Evolutionary conservation across 2,888 invertebrate genomes (phyloP).

Genomic region (Agrotis clavis): DNA sequence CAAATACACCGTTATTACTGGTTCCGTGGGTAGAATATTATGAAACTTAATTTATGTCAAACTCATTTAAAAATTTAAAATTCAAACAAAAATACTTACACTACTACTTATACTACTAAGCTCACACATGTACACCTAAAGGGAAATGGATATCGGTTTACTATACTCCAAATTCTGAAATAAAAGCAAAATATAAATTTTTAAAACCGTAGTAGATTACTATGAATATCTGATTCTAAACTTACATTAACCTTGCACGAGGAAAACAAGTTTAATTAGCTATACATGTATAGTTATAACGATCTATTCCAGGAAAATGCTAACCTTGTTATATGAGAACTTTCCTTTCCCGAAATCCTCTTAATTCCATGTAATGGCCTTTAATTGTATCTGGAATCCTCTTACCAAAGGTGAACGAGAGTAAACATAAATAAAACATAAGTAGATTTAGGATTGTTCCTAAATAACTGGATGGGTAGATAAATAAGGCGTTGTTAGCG

Average conservation of each 20-base stretch:
- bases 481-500: background rate
- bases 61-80: too few relatives aligned
- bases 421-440: conserved; percentile 48
- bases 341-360: conserved; percentile 33
- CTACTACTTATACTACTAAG: too few relatives aligned
- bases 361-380: conserved; percentile 50
- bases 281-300: background rate
- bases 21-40: too few relatives aligned
- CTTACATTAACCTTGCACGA: background rate
- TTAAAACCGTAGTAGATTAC: too few relatives aligned
- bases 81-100: too few relatives aligned
- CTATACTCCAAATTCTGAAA: background rate
- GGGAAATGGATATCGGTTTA: too few relatives aligned
- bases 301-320: conserved; percentile 17
- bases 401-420: conserved; percentile 35
- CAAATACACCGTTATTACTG: too few relatives aligned
- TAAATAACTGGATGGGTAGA: conserved; percentile 17
- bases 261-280: background rate
- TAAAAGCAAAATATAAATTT: too few relatives aligned
- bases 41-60: too few relatives aligned
- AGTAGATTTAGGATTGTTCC: conserved; percentile 12
- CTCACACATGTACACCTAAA: too few relatives aligned
- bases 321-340: conserved; percentile 28
- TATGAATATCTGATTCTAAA: background rate
- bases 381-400: conserved; percentile 49